phyloP scores from a whole-genome alignment of 1,140 invertebrate genomes.

The Belonocnema kinseyi region DNA sequence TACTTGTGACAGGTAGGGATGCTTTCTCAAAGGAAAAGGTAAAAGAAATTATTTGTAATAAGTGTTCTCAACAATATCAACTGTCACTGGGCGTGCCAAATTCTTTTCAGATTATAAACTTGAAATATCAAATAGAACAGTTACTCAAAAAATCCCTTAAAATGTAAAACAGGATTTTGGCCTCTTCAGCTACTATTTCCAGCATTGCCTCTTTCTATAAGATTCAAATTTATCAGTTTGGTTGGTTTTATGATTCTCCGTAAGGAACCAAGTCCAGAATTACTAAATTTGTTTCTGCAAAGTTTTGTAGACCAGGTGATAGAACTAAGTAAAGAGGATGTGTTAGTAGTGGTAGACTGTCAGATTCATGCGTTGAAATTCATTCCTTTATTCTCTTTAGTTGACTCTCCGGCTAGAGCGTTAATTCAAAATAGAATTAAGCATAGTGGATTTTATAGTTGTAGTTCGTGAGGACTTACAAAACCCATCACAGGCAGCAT shows the following conservation, averaged over 20 bases:
- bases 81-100: not conserved
- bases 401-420: not conserved
- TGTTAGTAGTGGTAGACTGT: not conserved
- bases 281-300: conserved; percentile 1
- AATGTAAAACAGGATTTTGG: conserved; percentile 6
- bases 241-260: not conserved
- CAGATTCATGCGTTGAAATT: not conserved
- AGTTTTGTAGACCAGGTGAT: not conserved
- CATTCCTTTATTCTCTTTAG: not conserved
- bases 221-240: not conserved
- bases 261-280: not conserved
- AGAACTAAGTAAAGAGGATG: not conserved
- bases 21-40: not conserved
- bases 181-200: not conserved
- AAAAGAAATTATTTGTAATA: not conserved
- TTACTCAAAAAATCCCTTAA: conserved; percentile 9
- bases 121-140: conserved; percentile 6
- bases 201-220: not conserved
- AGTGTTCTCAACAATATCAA: not conserved
- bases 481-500: not conserved
- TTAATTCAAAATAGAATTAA: not conserved
- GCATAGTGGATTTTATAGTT: not conserved
- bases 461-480: not conserved
- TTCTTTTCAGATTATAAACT: not conserved
- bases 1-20: not conserved